Conservation (phyloP, 2,888 invertebrate genomes). For the Agriopis aurantiaria region DNA sequence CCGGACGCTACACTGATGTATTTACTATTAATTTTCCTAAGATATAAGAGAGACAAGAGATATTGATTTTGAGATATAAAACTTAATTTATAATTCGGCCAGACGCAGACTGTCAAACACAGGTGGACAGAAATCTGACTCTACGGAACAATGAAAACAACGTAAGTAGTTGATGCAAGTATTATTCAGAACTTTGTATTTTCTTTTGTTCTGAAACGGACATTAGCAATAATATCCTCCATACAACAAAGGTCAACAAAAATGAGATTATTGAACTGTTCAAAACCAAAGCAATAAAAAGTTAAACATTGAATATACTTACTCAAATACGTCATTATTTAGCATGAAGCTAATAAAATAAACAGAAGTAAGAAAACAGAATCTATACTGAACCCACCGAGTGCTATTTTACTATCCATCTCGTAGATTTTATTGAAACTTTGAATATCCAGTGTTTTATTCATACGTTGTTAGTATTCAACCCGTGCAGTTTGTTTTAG, state of each 20-base stretch:
- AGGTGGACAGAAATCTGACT: no score
- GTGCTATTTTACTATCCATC: constrained; percentile 23
- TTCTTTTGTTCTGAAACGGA: no score
- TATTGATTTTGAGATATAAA: no score
- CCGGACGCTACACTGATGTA: no score
- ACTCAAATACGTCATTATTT: not conserved
- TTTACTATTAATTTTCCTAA: no score
- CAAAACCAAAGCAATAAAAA: not conserved
- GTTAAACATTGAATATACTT: not conserved
- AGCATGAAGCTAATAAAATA: not conserved
- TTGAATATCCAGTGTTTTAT: constrained; percentile 34
- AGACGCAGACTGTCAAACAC: no score
- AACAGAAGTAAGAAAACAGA: constrained; percentile 3
- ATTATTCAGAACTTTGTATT: no score
- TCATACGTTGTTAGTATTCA: constrained; percentile 25
- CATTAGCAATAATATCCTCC: no score
- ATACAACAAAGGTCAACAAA: not conserved
- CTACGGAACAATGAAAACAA: no score
- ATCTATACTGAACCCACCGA: constrained; percentile 7
- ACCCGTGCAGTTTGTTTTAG: constrained; percentile 23
- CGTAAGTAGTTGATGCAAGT: no score
- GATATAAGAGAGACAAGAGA: no score
- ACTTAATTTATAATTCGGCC: no score
- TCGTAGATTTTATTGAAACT: constrained; percentile 29
- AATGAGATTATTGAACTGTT: not conserved